Conservation (phyloP, 2,888 invertebrate genomes). For the Drosophila anomelani region DNA sequence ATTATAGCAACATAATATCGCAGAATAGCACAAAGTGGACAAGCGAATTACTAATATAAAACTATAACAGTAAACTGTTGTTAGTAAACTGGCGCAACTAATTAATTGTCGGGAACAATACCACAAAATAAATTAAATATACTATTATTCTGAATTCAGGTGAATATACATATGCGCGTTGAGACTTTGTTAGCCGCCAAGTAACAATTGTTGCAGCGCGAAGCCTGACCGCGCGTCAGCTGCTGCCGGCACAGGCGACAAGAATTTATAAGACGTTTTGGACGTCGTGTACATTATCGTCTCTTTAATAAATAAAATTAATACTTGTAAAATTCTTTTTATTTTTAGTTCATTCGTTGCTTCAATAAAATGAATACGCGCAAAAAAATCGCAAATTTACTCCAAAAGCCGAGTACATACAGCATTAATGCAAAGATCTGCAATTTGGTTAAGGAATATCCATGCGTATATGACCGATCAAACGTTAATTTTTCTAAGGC, state of each 20-base stretch:
- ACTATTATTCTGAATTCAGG: not conserved
- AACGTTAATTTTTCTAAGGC: slow-evolving; percentile 69
- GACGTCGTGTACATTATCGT: not conserved
- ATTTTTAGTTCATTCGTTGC: not conserved
- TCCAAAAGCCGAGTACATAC: slow-evolving; percentile 74
- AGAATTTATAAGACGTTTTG: slow-evolving; percentile 37
- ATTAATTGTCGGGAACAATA: slow-evolving; percentile 1
- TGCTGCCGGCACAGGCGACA: slow-evolving; percentile 63
- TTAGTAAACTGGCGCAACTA: not conserved
- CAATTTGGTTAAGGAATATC: slow-evolving; percentile 75
- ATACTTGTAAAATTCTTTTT: not conserved
- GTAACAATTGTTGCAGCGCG: slow-evolving; percentile 59
- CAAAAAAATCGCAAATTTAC: rapidly evolving
- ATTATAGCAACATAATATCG: slow-evolving; percentile 22
- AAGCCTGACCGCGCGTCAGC: slow-evolving; percentile 58
- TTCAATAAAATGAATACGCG: slow-evolving; percentile 22
- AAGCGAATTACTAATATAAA: not conserved
- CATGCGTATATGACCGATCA: slow-evolving; percentile 83
- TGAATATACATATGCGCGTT: not conserved
- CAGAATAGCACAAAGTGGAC: not conserved
- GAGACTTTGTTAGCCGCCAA: not conserved
- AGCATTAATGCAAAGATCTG: slow-evolving; percentile 80
- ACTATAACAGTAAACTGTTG: not conserved
- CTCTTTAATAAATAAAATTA: not conserved
- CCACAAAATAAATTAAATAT: no score